phyloP scores from a whole-genome alignment of 2,113 vertebrate species.

The Aramus guarauna region DNA sequence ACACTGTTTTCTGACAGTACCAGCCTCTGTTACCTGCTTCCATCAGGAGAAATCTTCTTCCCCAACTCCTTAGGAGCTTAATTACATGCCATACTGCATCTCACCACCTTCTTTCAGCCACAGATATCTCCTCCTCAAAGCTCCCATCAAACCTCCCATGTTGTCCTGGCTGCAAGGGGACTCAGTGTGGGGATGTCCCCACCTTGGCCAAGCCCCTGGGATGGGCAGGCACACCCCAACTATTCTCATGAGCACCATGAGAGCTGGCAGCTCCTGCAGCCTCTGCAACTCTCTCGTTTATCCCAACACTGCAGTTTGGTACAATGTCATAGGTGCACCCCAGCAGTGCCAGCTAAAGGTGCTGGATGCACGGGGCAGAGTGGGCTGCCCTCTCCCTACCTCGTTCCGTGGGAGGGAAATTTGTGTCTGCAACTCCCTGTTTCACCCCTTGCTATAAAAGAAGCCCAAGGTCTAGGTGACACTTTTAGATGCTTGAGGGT shows the following conservation, averaged over 20 bases:
- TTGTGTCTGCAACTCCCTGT: neutral
- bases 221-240: neutral
- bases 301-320: fast-evolving
- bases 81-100: neutral
- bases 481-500: neutral
- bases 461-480: neutral
- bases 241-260: neutral
- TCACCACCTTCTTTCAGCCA: neutral
- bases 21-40: neutral
- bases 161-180: neutral
- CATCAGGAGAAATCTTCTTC: neutral
- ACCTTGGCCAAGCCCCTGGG: neutral
- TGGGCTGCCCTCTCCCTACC: neutral
- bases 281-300: neutral
- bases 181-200: neutral
- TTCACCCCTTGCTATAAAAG: neutral
- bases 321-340: neutral
- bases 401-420: neutral
- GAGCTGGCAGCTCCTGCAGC: neutral
- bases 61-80: neutral
- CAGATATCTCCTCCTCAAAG: neutral
- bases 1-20: neutral
- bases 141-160: neutral
- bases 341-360: neutral
- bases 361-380: neutral